Evolutionary conservation across 2,888 invertebrate genomes (phyloP), one percentile per base, ranked within the genome.

Genomic region (Hymenopus coronatus): DNA sequence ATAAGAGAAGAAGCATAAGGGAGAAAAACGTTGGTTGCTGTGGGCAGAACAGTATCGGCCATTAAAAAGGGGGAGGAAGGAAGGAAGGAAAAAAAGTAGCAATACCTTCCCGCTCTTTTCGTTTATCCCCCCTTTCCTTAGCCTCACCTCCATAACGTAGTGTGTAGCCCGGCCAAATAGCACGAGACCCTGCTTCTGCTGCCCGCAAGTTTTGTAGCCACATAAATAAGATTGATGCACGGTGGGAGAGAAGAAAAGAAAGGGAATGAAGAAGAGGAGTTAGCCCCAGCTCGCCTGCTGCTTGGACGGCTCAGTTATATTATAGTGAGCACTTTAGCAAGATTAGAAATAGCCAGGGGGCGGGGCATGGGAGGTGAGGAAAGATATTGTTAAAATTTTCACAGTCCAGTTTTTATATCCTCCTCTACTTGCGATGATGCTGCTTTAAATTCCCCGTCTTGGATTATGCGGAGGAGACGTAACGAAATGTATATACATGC

Each of bases 151-250:
- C 54, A 70, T 70, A 70, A 70, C 54, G 54, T 70, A 70, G 54
- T 70, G 54, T 70, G 54, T 70, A 70, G 54, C 54, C 30, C 83
- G 83, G 87, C 89, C 88, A 89, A 90, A 90, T 90, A 88, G 88
- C 90, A 89, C 85, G 85, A 30, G 86, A 87, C 90, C 89, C 90
- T 89, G 88, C 90, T 89, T 90, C 90, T 90, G 54, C 54, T 70
- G 54, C 54, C 92, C 91, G 90, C 92, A 92, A 92, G 93, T 92
- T 93, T 93, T 93, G 93, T 93, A 92, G 93, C 93, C 93, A 93
- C 93, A 93, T 93, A 93, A 93, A 93, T 93, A 93, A 93, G 93
- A 93, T 93, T 93, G 93, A 93, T 93, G 93, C 92, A 91, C 91
- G 88, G 85, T 88, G 20, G 54, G 54, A 20, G 20, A 89, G 28